Percentiles rank a stretch among this genome's conserved stretches.
Evolutionary conservation across 2,888 invertebrate genomes (phyloP).

Genomic region (Sphecodes monilicornis): DNA sequence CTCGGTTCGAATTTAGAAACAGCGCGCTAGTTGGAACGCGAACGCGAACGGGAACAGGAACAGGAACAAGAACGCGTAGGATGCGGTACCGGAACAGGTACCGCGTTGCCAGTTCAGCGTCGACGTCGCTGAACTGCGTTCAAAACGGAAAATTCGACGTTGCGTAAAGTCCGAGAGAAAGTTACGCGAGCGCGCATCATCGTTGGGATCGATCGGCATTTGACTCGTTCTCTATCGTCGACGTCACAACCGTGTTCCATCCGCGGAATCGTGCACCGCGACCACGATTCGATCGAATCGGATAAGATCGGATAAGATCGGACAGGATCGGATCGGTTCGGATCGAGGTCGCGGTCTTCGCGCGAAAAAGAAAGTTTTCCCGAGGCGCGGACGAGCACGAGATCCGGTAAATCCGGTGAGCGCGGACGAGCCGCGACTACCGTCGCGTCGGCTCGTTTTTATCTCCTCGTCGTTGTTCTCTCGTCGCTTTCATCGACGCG

Average conservation of each 20-base stretch:
- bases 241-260: neutral
- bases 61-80: neutral
- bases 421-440: constrained; percentile 68
- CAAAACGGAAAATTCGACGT: constrained; percentile 29
- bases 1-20: neutral
- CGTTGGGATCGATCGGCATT: constrained; percentile 14
- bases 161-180: constrained; percentile 58
- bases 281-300: constrained; percentile 52
- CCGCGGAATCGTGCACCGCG: neutral
- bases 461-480: constrained; percentile 27
- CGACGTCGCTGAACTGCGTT: neutral
- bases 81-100: neutral
- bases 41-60: neutral
- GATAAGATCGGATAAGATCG: constrained; percentile 10
- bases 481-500: constrained; percentile 46
- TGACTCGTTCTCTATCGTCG: neutral
- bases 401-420: constrained; percentile 71
- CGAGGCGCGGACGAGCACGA: constrained; percentile 62
- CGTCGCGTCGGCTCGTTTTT: constrained; percentile 27
- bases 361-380: constrained; percentile 77
- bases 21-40: neutral
- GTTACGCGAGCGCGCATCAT: constrained; percentile 23
- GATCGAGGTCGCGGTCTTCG: constrained; percentile 73
- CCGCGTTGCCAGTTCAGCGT: neutral
- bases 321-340: constrained; percentile 24